Conservation (phyloP, 2,797 vertebrate genomes). For the Atherinosoma microstoma region DNA sequence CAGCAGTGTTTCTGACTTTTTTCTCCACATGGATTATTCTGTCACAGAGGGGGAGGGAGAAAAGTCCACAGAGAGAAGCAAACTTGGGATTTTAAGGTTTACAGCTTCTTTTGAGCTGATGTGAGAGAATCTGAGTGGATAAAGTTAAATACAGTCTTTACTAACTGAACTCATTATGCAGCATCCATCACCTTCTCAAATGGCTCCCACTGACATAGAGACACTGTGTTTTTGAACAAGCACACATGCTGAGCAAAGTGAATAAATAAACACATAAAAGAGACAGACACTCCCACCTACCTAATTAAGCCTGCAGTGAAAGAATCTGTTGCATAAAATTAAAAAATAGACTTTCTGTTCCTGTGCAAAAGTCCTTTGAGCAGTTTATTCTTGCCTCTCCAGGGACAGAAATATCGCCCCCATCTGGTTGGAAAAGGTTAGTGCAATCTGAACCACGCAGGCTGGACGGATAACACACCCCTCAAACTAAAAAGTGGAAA, state of each 20-base stretch:
- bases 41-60: slow-evolving; percentile 2
- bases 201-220: slow-evolving; percentile 29
- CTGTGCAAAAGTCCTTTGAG: slow-evolving; percentile 67
- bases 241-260: slow-evolving; percentile 38
- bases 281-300: slow-evolving; percentile 20
- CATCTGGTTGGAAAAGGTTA: slow-evolving; percentile 64
- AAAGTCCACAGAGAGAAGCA: slow-evolving; percentile 7
- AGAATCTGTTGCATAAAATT: slow-evolving; percentile 71
- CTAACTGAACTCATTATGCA: slow-evolving; percentile 5
- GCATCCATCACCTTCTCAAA: slow-evolving; percentile 4
- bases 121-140: slow-evolving; percentile 14
- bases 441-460: slow-evolving; percentile 74
- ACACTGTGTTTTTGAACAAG: slow-evolving; percentile 29
- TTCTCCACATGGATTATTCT: not conserved
- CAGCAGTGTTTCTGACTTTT: not conserved
- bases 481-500: slow-evolving; percentile 14
- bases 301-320: slow-evolving; percentile 46
- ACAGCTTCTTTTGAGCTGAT: slow-evolving; percentile 4
- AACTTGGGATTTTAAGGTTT: slow-evolving; percentile 20
- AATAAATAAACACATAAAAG: slow-evolving; percentile 63
- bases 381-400: slow-evolving; percentile 50
- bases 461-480: slow-evolving; percentile 65
- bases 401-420: slow-evolving; percentile 54
- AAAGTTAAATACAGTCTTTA: slow-evolving; percentile 7
- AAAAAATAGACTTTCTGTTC: slow-evolving; percentile 73